Base-by-base conservation (phyloP, 1,140 invertebrate genomes). In the Lepidotrigona ventralis region DNA sequence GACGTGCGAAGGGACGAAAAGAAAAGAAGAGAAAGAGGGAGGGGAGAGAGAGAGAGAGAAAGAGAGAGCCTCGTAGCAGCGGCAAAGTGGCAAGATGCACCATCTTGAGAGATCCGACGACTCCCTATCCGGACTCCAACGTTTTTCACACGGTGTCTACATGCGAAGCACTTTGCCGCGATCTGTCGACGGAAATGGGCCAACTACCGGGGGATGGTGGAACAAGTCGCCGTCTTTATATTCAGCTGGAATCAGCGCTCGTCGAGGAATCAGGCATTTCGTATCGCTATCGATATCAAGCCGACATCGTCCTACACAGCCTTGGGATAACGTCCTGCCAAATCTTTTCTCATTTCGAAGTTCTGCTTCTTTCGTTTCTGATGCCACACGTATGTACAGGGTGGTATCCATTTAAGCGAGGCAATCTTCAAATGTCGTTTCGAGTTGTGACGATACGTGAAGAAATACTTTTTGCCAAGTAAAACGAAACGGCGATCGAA, bases 71-170 rank as follows among this genome's bases (percentile, higher is more conserved):
- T 85, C 76, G 68, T 79, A 82, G 73, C 80, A 82, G 39, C 39
- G 39, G 80, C 86, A 80, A 83, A 88, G 86, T 87, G 86, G 51
- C 73, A 79, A 88, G 86, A 73, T 88, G 87, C 84, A 83, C 83
- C 86, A 88, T 88, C 80, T 88, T 85, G 83, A 85, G 72, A 78
- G 87, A 88, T 88, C 74, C 77, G 69, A 74, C 77, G 69, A 74
- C 82, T 85, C 79, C 80, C 84, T 88, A 85, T 88, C 39, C 86
- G 76, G 73, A 72, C 75, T 79, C 53, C 54, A 51, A 29, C 84
- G 83, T 86, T 74, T 83, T 80, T 54, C 73, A 73, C 64, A 23
- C 73, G 33, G 68, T 82, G 66, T 76, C 86, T 88, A 87, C 78
- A 82, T 56, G 83, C 75, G 79, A 87, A 76, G 71, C 86, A 87